These are phyloP conservation scores for Anthonomus grandis DNA, from an alignment of 1,140 invertebrate genomes.

Conservation along the genomic window DNA sequence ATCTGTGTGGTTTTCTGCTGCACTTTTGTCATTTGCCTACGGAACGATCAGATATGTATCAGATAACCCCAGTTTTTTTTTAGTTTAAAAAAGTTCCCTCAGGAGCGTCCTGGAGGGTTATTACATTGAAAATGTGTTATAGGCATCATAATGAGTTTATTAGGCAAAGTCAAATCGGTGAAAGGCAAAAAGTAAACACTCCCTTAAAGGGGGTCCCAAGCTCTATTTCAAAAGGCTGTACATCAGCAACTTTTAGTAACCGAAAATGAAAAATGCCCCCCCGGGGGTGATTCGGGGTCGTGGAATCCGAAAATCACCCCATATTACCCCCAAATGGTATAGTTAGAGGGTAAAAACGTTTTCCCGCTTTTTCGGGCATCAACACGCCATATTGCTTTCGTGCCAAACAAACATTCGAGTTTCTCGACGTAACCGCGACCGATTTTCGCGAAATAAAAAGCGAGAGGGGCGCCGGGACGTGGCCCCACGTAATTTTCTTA, in stretches of 20 bases:
- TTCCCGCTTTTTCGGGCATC: constrained; percentile 50
- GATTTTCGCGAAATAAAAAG: constrained; percentile 20
- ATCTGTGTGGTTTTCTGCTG: constrained; percentile 33
- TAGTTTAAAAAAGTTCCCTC: neutral
- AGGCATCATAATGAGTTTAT: too few species aligned
- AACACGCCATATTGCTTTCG: constrained; percentile 47
- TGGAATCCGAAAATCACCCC: neutral
- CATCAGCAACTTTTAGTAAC: too few species aligned
- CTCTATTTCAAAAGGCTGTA: too few species aligned
- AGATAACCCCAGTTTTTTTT: too few species aligned
- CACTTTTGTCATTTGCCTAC: constrained; percentile 37
- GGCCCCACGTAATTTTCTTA: constrained; percentile 1
- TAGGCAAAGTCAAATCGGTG: too few species aligned
- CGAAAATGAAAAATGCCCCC: neutral
- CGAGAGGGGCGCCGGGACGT: neutral
- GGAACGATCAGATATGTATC: too few species aligned
- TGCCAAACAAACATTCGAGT: constrained; percentile 40
- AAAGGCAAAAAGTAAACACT: too few species aligned
- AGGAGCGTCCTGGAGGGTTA: too few species aligned
- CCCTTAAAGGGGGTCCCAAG: too few species aligned
- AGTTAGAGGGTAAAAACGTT: constrained; percentile 27
- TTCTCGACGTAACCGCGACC: constrained; percentile 10
- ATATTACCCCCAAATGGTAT: constrained; percentile 14
- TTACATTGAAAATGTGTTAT: too few species aligned
- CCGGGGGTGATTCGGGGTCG: neutral